Conservation (phyloP, 2,113 vertebrate species). For the Chaenocephalus aceratus region DNA sequence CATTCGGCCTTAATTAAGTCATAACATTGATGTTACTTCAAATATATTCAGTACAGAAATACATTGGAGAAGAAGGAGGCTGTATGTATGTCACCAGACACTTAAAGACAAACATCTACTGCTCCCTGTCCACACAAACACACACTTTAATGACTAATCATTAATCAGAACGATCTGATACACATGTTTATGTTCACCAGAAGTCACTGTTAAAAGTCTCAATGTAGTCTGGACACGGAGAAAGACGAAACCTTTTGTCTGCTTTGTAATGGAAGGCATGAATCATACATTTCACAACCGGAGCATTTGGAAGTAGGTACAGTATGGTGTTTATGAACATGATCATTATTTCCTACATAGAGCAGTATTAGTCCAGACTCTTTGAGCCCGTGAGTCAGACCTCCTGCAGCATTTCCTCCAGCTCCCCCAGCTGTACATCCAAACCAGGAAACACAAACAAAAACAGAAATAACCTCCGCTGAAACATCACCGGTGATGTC, state of each 20-base stretch:
- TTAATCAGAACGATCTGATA: not conserved
- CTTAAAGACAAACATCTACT: too few species aligned
- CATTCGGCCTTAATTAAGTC: not conserved
- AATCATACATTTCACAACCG: not conserved
- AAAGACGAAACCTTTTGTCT: not conserved
- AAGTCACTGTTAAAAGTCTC: not conserved
- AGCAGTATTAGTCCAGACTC: not conserved
- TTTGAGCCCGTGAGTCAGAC: slow-evolving; percentile 13
- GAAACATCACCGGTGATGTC: slow-evolving; percentile 10
- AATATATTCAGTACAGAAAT: not conserved
- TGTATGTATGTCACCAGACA: too few species aligned
- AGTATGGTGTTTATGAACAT: not conserved
- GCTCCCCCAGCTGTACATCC: not conserved
- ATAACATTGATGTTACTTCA: not conserved
- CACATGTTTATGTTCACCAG: not conserved
- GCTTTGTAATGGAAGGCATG: not conserved
- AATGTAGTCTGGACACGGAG: not conserved
- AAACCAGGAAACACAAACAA: slow-evolving; percentile 26
- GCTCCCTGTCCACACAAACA: not conserved
- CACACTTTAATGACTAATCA: not conserved
- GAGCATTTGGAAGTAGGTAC: not conserved
- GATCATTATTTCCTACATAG: not conserved
- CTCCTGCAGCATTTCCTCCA: not conserved
- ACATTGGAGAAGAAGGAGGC: too few species aligned
- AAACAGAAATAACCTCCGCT: slow-evolving; percentile 28